phyloP scores from a whole-genome alignment of 2,113 vertebrate genomes.

The Calidris pygmaea region DNA sequence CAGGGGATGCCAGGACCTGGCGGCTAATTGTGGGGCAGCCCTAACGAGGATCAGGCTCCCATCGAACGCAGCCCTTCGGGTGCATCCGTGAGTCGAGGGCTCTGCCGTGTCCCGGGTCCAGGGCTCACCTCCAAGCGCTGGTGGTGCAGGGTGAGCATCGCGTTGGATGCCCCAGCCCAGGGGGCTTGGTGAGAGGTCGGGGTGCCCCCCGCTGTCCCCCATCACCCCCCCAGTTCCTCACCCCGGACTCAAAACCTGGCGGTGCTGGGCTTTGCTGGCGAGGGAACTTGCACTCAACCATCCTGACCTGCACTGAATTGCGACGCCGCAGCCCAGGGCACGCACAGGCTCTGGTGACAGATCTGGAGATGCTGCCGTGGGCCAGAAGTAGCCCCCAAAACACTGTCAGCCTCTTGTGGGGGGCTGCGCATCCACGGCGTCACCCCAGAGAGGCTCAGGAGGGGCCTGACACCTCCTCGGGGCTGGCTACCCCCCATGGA shows the following conservation, averaged over 20 bases:
- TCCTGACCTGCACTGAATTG: rapidly evolving
- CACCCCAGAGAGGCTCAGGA: neutral
- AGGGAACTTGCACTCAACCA: neutral
- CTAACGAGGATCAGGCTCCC: neutral
- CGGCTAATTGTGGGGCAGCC: neutral
- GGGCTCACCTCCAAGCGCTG: neutral
- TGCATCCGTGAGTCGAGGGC: neutral
- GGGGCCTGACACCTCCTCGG: neutral
- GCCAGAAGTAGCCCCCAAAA: neutral
- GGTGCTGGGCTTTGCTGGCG: neutral
- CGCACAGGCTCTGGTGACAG: neutral
- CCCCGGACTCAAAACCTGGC: neutral
- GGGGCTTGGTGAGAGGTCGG: neutral
- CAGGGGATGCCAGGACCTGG: rapidly evolving
- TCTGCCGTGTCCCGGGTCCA: rapidly evolving
- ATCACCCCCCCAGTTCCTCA: rapidly evolving
- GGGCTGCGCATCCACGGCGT: rapidly evolving
- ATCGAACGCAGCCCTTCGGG: rapidly evolving
- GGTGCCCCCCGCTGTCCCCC: rapidly evolving
- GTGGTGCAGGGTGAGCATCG: neutral
- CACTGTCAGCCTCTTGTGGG: neutral
- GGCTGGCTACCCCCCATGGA: rapidly evolving
- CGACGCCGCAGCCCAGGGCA: neutral
- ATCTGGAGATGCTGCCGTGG: neutral
- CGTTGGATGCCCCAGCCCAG: neutral